phyloP scores from a whole-genome alignment of 1,140 invertebrate species.

The Teleogryllus occipitalis region DNA sequence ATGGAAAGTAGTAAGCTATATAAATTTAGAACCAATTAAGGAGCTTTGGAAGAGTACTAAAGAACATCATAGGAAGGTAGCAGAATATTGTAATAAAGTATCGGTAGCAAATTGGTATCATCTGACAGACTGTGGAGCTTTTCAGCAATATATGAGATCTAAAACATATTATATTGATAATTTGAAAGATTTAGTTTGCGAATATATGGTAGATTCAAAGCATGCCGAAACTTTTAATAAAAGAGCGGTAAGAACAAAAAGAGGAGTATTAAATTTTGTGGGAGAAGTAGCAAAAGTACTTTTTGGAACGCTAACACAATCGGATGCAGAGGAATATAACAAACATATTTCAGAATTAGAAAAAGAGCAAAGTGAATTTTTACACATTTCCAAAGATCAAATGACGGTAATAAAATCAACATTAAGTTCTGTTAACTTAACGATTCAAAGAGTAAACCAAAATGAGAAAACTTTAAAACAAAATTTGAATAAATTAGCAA shows the following conservation, averaged over 20 bases:
- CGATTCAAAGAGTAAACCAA: constrained; percentile 7
- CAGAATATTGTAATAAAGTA: constrained; percentile 7
- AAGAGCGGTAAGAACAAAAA: too few relatives aligned
- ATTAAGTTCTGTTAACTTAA: neutral
- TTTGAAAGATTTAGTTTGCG: neutral
- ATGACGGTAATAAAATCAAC: neutral
- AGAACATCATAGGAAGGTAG: neutral
- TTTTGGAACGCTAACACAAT: too few relatives aligned
- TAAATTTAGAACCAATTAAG: neutral
- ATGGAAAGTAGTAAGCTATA: too few relatives aligned
- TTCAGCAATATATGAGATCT: neutral
- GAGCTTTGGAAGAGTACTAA: constrained; percentile 9
- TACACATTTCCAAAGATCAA: neutral
- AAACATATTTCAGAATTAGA: constrained; percentile 11
- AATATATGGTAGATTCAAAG: neutral
- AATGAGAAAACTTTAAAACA: constrained; percentile 1
- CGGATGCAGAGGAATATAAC: too few relatives aligned
- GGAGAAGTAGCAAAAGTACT: too few relatives aligned
- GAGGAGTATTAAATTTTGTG: too few relatives aligned
- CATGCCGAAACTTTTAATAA: neutral
- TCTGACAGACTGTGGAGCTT: neutral
- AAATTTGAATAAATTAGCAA: neutral
- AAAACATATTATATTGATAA: constrained; percentile 9
- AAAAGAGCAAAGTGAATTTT: constrained; percentile 1
- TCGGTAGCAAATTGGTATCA: neutral